Evolutionary conservation across 2,797 vertebrate species (phyloP).

Genomic region (Rhabdomys pumilio): DNA sequence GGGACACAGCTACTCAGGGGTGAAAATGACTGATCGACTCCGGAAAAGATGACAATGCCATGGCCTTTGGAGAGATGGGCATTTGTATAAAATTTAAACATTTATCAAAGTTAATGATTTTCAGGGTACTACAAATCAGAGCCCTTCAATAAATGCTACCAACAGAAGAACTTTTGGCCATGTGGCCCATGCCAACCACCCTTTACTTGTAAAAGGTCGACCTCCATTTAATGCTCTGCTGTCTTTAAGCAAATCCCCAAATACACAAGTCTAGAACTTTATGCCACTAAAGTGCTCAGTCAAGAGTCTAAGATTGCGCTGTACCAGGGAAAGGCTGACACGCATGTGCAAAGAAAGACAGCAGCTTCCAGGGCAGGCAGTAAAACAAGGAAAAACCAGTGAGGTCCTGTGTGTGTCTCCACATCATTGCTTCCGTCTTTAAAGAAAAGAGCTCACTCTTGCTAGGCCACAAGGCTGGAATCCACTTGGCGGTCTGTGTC

Average conservation of each 20-base stretch:
- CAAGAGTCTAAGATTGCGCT: constrained; percentile 83
- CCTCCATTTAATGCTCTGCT: constrained; percentile 63
- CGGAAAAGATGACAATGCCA: constrained; percentile 76
- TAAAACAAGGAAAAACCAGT: constrained; percentile 86
- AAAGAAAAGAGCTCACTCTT: constrained; percentile 87
- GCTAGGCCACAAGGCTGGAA: constrained; percentile 86
- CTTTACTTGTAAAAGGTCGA: constrained; percentile 48
- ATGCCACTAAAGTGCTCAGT: constrained; percentile 84
- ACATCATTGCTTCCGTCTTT: constrained; percentile 88
- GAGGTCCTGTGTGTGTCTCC: constrained; percentile 88
- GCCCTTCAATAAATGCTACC: constrained; percentile 57
- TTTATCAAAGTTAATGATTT: constrained; percentile 60
- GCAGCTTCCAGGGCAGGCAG: constrained; percentile 89
- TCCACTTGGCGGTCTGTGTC: constrained; percentile 84
- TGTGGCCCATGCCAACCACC: constrained; percentile 48
- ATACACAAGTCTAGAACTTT: constrained; percentile 83
- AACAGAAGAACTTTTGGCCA: constrained; percentile 49
- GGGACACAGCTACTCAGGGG: constrained; percentile 70
- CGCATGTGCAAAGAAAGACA: constrained; percentile 89
- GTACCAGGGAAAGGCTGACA: constrained; percentile 87
- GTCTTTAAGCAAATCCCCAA: constrained; percentile 47
- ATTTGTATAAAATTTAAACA: constrained; percentile 69
- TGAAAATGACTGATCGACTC: constrained; percentile 78
- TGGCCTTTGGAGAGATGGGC: constrained; percentile 80
- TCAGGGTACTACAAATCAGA: constrained; percentile 67